phyloP scores from a whole-genome alignment of 2,888 invertebrate genomes.

The Aradus depressus region DNA sequence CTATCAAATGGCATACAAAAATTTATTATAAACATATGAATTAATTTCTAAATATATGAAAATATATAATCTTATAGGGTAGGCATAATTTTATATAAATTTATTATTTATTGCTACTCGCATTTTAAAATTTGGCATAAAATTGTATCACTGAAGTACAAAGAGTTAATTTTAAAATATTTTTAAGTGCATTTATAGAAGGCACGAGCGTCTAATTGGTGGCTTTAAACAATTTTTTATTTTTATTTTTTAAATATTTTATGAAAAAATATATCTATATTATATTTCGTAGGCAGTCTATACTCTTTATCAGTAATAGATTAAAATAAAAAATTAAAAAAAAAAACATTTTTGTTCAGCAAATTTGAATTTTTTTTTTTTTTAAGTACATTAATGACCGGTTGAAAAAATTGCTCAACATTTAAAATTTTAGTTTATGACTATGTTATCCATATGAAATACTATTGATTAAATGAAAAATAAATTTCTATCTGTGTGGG shows the following conservation, averaged over 20 bases:
- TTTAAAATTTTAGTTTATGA: too few species aligned
- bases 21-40: too few species aligned
- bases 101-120: constrained; percentile 17
- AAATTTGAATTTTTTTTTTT: constrained; percentile 14
- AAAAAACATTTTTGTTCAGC: constrained; percentile 9
- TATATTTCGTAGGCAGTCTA: constrained; percentile 15
- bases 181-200: constrained; percentile 20
- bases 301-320: constrained; percentile 12
- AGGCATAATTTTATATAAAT: too few species aligned
- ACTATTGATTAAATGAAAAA: too few species aligned
- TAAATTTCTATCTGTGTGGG: too few species aligned
- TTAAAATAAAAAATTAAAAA: too few species aligned
- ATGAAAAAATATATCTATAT: constrained; percentile 12
- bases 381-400: constrained; percentile 19
- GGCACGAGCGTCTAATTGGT: constrained; percentile 17
- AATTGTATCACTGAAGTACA: constrained; percentile 14
- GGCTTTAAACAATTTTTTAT: constrained; percentile 4
- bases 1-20: too few species aligned
- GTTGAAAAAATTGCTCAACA: too few species aligned
- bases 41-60: too few species aligned
- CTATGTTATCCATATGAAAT: too few species aligned
- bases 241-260: constrained; percentile 7
- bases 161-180: constrained; percentile 17
- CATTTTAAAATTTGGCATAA: constrained; percentile 16
- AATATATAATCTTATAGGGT: too few species aligned